Conservation (phyloP, 2,113 vertebrate species). For the Oryctolagus cuniculus region mOryCun1.1 NC_091433.1:30341001-30341500, state of each 20-base stretch:
- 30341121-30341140: background rate
- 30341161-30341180: conserved; percentile 47
- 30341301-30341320: background rate
- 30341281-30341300: background rate
- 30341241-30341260: conserved; percentile 48
- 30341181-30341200: conserved; percentile 34
- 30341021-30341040: conserved; percentile 21
- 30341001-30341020: background rate
- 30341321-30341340: background rate
- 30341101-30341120: background rate
- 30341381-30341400: background rate
- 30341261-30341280: conserved; percentile 57
- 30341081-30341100: background rate
- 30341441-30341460: conserved; percentile 24
- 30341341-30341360: conserved; percentile 5
- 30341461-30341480: conserved; percentile 4
- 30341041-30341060: background rate
- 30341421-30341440: background rate
- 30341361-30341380: conserved; percentile 9
- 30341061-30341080: conserved; percentile 5
- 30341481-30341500: background rate
- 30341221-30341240: background rate
- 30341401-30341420: conserved; percentile 9
- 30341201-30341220: conserved; percentile 24
- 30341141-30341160: background rate